Evolutionary conservation across 2,888 invertebrate species (phyloP), one percentile per base, ranked within the genome.

Genomic region (Tipula confusa): DNA sequence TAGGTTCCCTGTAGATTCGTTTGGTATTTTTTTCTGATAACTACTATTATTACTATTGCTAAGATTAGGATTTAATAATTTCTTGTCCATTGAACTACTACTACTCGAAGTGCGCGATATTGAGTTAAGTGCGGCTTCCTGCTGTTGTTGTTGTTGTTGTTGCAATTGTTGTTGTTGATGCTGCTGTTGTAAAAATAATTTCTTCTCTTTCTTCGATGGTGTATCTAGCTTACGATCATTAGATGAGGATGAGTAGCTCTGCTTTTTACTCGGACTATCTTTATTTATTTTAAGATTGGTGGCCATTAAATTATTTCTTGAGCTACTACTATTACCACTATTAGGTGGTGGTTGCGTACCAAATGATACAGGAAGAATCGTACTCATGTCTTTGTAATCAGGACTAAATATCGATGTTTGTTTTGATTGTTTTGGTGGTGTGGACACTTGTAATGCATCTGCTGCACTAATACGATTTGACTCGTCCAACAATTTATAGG

Each of bases 371-470:
- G 64, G 64, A 86, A 43, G 11, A 36, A 79, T 36, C 48, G 82
- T 86, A 84, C 86, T 85, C 83, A 88, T 89, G n/a, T 89, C 89
- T 84, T 86, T 88, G 88, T 88, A 89, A 83, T 89, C 90, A 11
- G 89, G 89, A 84, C 89, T 89, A 84, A 89, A 89, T 84, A 89
- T 86, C 0, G 89, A 90, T 7, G 85, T 83, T 13, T 86, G 86
- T 43, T 85, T 85, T 24, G 85, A 84, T 85, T 86, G 86, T 85
- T 86, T 86, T 79, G 86, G 86, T 48, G 87, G 86, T 29, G 86
- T 86, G 83, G 86, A 86, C 13, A 86, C 85, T 83, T 87, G 86
- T 85, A 86, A 86, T 18, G 79, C 18, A 15, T 83, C 83, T 31
- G n/a, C 7, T 2, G 82, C n/a, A n/a, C n/a, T 24, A n/a, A 24